These are phyloP conservation scores for Rhincodon typus DNA, from an alignment of 2,797 vertebrate species.

Conservation along the genomic window DNA sequence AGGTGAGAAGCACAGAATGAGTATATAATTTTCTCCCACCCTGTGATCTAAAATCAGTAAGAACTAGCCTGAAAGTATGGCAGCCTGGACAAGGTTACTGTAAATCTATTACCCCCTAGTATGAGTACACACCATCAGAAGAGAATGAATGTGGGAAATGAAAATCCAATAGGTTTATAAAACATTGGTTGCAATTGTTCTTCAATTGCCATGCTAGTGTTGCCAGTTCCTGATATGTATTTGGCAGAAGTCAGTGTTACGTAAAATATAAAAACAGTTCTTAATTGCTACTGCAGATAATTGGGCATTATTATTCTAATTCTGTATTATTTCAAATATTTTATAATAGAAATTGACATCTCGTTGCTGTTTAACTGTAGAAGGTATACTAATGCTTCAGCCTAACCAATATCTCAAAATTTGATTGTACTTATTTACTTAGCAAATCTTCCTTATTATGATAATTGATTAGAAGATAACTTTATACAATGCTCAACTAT, in stretches of 20 bases:
- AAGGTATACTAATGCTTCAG: background rate
- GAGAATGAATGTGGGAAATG: background rate
- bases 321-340: background rate
- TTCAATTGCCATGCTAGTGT: background rate
- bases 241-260: background rate
- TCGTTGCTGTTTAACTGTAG: background rate
- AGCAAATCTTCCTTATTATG: slow-evolving; percentile 16
- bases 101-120: background rate
- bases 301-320: background rate
- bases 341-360: background rate
- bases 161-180: background rate
- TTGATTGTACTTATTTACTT: background rate
- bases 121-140: background rate
- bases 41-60: background rate
- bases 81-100: background rate
- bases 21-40: background rate
- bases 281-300: background rate
- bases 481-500: slow-evolving; percentile 37
- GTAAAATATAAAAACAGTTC: background rate
- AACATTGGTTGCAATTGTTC: background rate
- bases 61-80: background rate
- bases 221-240: background rate
- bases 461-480: background rate
- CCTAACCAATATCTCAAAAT: background rate
- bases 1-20: background rate